Conservation (phyloP, 2,797 vertebrate genomes). For the Argyrosomus regius region DNA sequence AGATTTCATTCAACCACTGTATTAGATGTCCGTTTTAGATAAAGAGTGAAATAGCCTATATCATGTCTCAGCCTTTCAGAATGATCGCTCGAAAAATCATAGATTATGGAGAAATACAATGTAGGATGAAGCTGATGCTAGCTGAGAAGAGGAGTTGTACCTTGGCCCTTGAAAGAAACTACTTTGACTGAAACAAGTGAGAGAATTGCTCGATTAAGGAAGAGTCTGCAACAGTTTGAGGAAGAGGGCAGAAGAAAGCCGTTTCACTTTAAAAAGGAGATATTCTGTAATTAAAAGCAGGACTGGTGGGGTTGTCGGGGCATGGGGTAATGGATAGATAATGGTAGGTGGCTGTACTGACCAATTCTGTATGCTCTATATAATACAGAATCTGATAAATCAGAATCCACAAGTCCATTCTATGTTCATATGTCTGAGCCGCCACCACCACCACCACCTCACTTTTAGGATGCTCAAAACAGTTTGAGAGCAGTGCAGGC, state of each 20-base stretch:
- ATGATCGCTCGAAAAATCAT: not conserved
- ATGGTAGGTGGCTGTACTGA: not conserved
- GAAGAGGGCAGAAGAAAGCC: not conserved
- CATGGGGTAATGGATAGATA: not conserved
- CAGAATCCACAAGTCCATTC: not conserved
- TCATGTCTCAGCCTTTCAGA: slow-evolving; percentile 3
- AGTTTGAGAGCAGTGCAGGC: not conserved
- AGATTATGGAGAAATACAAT: not conserved
- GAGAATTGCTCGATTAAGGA: not conserved
- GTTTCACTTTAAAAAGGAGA: slow-evolving; percentile 10
- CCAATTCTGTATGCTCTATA: not conserved
- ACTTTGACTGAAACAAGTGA: slow-evolving; percentile 2
- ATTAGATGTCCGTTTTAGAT: not conserved
- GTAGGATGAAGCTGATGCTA: not conserved
- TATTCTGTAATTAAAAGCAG: not conserved
- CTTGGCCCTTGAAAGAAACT: not conserved
- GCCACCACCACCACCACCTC: not conserved
- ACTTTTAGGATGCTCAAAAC: not conserved
- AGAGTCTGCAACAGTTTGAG: not conserved
- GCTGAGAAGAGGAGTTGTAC: not conserved
- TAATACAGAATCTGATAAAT: not conserved
- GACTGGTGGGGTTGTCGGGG: not conserved
- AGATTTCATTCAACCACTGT: slow-evolving; percentile 11
- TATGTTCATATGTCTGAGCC: slow-evolving; percentile 13
- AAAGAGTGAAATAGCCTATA: not conserved